phyloP scores from a whole-genome alignment of 1,140 invertebrate genomes.

The Dendrolimus punctatus region DNA sequence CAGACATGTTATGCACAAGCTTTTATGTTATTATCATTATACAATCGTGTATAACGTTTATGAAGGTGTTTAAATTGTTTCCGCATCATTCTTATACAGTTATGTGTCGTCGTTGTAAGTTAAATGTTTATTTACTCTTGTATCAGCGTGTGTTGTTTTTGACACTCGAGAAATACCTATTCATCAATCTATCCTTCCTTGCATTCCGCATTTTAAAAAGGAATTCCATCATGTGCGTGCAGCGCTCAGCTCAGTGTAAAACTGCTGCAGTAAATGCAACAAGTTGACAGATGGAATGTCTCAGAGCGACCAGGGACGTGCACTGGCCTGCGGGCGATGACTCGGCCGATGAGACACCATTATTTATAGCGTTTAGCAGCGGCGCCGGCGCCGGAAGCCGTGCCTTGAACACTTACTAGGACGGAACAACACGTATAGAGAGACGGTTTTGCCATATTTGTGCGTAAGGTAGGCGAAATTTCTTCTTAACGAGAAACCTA shows the following conservation, averaged over 20 bases:
- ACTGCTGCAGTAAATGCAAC: constrained; percentile 13
- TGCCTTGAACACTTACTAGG: constrained; percentile 42
- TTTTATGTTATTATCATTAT: too few relatives aligned
- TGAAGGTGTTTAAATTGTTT: too few relatives aligned
- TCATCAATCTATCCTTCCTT: neutral
- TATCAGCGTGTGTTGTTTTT: too few relatives aligned
- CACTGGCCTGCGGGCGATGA: constrained; percentile 54
- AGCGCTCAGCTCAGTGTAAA: neutral
- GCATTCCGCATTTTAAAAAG: neutral
- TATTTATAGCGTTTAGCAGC: constrained; percentile 60
- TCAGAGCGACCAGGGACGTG: constrained; percentile 45
- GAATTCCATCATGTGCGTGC: neutral
- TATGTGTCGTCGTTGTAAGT: too few relatives aligned
- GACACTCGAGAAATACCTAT: too few relatives aligned
- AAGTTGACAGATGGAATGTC: constrained; percentile 23
- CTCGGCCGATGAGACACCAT: constrained; percentile 62
- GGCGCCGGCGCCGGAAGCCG: constrained; percentile 61
- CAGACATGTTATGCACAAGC: too few relatives aligned
- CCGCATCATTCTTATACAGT: too few relatives aligned
- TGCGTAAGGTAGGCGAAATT: too few relatives aligned
- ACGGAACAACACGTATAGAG: constrained; percentile 40
- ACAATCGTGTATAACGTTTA: too few relatives aligned
- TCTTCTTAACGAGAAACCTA: too few relatives aligned
- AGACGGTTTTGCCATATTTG: neutral
- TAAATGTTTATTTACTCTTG: too few relatives aligned